A percentile compares a stretch with the other conserved stretches of the same genome.
Evolutionary conservation across 1,140 invertebrate species (phyloP).

Genomic region (Drosophila virilis): DNA sequence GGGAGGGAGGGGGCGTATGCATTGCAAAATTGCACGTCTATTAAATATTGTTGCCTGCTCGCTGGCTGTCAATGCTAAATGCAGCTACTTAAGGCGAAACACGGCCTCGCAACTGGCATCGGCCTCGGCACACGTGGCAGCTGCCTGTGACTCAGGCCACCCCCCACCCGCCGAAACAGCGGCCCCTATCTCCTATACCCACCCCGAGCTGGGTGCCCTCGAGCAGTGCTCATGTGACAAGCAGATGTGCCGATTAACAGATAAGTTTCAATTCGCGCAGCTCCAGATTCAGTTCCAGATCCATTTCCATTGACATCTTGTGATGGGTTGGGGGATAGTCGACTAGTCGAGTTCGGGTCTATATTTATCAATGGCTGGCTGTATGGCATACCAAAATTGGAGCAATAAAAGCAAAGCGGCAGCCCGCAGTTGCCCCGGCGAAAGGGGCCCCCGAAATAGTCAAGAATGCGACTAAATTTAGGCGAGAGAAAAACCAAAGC

Average conservation of each 20-base stretch:
- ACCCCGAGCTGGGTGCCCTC: neutral
- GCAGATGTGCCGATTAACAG: conserved; percentile 79
- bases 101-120: neutral
- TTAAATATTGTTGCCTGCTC: conserved; percentile 58
- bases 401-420: conserved; percentile 66
- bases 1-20: conserved; percentile 5
- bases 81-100: conserved; percentile 54
- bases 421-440: conserved; percentile 53
- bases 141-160: conserved; percentile 30
- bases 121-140: conserved; percentile 58
- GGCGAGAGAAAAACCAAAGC: conserved; percentile 46
- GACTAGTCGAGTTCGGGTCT: conserved; percentile 33
- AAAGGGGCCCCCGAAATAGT: conserved; percentile 58
- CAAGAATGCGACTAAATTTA: conserved; percentile 77
- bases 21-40: conserved; percentile 60
- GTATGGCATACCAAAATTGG: conserved; percentile 73
- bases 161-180: too few species aligned
- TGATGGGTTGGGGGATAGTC: neutral
- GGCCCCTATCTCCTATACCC: neutral
- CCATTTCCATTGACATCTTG: conserved; percentile 64
- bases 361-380: conserved; percentile 74
- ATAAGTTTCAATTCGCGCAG: conserved; percentile 67
- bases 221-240: conserved; percentile 66
- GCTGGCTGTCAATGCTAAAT: conserved; percentile 49
- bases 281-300: conserved; percentile 29